A percentile compares a stretch with the other conserved stretches of the same genome.
phyloP scores from a whole-genome alignment of 2,797 vertebrate species.

The Spinus olivaceus region DNA sequence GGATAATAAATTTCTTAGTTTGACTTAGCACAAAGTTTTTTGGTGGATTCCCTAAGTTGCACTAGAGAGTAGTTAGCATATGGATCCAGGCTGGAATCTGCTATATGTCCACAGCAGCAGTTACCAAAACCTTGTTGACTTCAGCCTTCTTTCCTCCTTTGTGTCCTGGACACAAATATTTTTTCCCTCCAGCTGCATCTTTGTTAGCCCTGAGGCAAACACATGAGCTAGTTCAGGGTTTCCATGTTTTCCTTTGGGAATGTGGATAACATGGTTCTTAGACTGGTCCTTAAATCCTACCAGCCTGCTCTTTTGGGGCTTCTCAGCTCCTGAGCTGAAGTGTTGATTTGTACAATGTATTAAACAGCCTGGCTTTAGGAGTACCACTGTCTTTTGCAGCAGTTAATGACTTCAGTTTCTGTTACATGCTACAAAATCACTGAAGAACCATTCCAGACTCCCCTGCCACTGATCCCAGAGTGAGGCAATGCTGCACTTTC shows the following conservation, averaged over 20 bases:
- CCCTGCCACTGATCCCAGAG: background rate
- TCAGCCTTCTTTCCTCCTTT: background rate
- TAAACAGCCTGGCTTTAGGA: background rate
- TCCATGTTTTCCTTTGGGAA: background rate
- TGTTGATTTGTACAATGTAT: background rate
- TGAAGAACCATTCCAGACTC: background rate
- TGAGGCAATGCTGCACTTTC: background rate
- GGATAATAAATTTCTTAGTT: background rate
- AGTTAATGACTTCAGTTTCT: background rate
- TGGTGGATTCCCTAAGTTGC: background rate
- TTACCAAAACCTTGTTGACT: background rate
- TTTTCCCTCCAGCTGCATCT: background rate
- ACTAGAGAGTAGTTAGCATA: fast-evolving
- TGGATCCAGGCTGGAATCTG: background rate
- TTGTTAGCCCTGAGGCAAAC: background rate
- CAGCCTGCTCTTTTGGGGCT: background rate
- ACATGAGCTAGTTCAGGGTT: background rate
- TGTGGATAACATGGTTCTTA: background rate
- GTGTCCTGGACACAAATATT: background rate
- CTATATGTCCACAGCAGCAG: fast-evolving
- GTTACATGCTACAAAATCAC: background rate
- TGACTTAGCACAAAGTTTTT: no score
- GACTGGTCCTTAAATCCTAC: background rate
- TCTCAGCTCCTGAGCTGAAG: background rate
- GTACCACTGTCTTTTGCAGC: background rate